These are phyloP conservation scores for Prionailurus viverrinus DNA, from an alignment of 2,113 vertebrate genomes.

Conservation along the genomic window DNA sequence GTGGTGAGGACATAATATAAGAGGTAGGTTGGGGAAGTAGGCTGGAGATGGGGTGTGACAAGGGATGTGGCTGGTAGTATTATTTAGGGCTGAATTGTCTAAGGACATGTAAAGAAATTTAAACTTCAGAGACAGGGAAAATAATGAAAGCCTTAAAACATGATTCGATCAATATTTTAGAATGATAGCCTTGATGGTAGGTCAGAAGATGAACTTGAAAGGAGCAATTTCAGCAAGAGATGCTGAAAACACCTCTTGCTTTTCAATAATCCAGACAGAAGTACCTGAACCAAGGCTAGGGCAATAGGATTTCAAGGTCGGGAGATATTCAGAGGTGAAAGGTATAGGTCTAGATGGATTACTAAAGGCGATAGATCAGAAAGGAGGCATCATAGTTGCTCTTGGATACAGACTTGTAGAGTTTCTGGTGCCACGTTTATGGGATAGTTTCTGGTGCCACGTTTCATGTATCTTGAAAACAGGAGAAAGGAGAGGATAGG, in stretches of 20 bases:
- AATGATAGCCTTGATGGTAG: neutral
- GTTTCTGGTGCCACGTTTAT: neutral
- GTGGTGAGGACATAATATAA: neutral
- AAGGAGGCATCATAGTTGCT: neutral
- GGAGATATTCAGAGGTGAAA: neutral
- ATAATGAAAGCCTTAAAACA: neutral
- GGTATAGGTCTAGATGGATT: neutral
- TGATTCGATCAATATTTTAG: neutral
- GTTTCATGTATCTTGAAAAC: neutral
- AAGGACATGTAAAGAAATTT: neutral
- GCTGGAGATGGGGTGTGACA: rapidly evolving
- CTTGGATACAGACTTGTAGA: neutral
- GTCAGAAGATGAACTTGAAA: neutral
- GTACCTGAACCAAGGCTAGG: neutral
- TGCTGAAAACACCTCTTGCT: neutral
- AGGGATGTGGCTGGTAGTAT: neutral
- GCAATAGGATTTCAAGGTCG: neutral
- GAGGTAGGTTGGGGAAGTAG: neutral
- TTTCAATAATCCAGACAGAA: neutral
- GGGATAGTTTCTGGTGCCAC: neutral
- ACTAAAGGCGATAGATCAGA: neutral
- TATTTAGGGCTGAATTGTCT: neutral
- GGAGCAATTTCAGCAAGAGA: neutral
- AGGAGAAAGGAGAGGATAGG: neutral
- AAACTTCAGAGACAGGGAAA: neutral